Percentiles rank a stretch among this genome's conserved stretches.
Conservation (phyloP, 2,888 invertebrate species). For the Drosophila rellima region DNA sequence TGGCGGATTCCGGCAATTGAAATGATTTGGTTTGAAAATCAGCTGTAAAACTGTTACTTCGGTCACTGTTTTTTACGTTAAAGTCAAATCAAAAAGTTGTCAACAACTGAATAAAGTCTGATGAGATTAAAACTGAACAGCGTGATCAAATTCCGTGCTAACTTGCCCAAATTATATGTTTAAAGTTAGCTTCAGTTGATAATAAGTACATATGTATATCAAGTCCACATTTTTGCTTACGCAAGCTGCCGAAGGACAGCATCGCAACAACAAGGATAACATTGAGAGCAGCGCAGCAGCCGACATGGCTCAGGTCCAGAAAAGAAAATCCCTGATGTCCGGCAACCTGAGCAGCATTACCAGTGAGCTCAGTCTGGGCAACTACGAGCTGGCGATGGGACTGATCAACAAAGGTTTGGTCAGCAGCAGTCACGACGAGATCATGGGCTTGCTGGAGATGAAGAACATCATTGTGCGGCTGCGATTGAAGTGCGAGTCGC, state of each 20-base stretch:
- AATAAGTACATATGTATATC: slow-evolving; percentile 42
- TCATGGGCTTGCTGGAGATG: slow-evolving; percentile 55
- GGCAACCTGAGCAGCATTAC: slow-evolving; percentile 37
- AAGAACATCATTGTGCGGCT: slow-evolving; percentile 64
- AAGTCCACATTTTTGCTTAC: slow-evolving; percentile 69
- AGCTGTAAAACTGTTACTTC: neutral
- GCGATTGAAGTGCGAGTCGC: slow-evolving; percentile 41
- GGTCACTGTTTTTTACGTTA: neutral
- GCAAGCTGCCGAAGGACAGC: slow-evolving; percentile 61
- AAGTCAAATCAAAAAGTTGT: slow-evolving; percentile 2
- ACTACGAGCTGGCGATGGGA: slow-evolving; percentile 59
- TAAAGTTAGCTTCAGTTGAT: slow-evolving; percentile 11
- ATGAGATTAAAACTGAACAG: neutral
- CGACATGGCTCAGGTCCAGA: neutral
- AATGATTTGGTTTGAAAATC: no score
- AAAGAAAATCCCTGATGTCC: neutral
- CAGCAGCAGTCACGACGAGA: slow-evolving; percentile 21
- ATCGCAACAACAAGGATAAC: slow-evolving; percentile 15
- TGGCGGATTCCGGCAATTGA: neutral
- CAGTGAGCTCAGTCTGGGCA: slow-evolving; percentile 51
- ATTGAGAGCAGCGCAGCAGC: neutral
- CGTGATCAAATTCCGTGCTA: slow-evolving; percentile 3
- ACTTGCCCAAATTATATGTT: slow-evolving; percentile 28
- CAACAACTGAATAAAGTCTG: neutral
- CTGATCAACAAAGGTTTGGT: slow-evolving; percentile 43